These are phyloP conservation scores for Coecobrya sp. DNA, from an alignment of 2,888 invertebrate genomes.

Conservation along the genomic window DNA sequence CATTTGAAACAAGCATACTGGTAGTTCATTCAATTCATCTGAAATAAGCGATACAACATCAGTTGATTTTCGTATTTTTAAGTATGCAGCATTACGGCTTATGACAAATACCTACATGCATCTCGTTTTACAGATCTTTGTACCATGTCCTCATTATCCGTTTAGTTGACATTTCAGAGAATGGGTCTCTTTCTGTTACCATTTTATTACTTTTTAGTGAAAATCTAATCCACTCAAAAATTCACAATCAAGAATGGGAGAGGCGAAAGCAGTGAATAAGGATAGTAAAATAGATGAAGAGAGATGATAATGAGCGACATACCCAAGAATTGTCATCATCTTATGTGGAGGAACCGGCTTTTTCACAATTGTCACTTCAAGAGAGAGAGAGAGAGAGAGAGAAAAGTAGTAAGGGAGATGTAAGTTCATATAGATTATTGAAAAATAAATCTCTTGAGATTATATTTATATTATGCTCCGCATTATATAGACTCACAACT, in stretches of 20 bases:
- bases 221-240: conserved; percentile 10
- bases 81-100: too few relatives aligned
- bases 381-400: not conserved
- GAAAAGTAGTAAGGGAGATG: not conserved
- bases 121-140: not conserved
- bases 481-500: not conserved
- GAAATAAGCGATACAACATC: too few relatives aligned
- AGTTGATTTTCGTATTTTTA: too few relatives aligned
- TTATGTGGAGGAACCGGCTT: conserved; percentile 64
- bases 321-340: conserved; percentile 18
- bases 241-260: not conserved
- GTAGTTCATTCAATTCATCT: too few relatives aligned
- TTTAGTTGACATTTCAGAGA: not conserved
- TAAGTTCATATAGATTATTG: conserved; percentile 42
- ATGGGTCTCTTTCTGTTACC: conserved; percentile 30
- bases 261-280: not conserved
- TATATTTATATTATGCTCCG: too few relatives aligned
- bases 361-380: conserved; percentile 64
- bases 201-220: conserved; percentile 50
- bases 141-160: not conserved
- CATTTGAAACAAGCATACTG: too few relatives aligned
- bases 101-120: not conserved
- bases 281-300: conserved; percentile 54
- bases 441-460: not conserved
- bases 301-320: conserved; percentile 55